Conservation (phyloP, 2,113 vertebrate species). For the Crypturellus undulatus region DNA sequence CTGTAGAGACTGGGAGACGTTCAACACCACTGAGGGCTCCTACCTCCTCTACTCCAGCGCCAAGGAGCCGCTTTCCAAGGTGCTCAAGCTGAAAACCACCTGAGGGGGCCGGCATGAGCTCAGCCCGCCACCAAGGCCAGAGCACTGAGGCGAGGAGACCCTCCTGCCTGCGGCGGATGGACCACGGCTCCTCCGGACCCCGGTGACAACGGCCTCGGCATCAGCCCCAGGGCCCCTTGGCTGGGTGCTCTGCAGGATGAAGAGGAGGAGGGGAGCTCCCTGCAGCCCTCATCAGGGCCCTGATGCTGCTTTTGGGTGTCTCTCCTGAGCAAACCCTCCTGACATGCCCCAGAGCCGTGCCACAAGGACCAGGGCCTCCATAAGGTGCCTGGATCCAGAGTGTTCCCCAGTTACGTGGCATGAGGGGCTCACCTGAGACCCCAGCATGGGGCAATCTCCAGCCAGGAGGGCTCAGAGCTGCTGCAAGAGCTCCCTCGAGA, state of each 20-base stretch:
- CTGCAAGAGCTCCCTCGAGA: not conserved
- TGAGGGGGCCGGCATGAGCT: constrained; percentile 18
- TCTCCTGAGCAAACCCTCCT: not conserved
- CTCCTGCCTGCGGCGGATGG: not conserved
- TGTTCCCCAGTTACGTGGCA: not conserved
- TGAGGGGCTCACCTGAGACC: rapidly evolving
- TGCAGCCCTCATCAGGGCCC: not conserved
- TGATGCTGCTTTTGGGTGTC: not conserved
- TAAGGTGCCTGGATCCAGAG: not conserved
- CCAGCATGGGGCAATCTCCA: rapidly evolving
- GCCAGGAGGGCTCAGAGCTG: not conserved
- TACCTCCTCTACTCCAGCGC: constrained; percentile 96
- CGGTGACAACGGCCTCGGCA: not conserved
- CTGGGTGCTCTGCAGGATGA: not conserved
- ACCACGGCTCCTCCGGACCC: not conserved
- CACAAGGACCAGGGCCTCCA: not conserved
- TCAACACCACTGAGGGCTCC: constrained; percentile 85
- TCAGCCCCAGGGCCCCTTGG: not conserved
- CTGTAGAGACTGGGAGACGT: constrained; percentile 96
- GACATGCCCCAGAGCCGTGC: rapidly evolving
- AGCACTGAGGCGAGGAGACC: not conserved
- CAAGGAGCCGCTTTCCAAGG: constrained; percentile 87
- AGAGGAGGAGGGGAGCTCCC: not conserved
- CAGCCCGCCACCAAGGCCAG: rapidly evolving
- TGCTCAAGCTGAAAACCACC: constrained; percentile 88